Conservation (phyloP, 1,140 invertebrate genomes). For the Acromyrmex charruanus region DNA sequence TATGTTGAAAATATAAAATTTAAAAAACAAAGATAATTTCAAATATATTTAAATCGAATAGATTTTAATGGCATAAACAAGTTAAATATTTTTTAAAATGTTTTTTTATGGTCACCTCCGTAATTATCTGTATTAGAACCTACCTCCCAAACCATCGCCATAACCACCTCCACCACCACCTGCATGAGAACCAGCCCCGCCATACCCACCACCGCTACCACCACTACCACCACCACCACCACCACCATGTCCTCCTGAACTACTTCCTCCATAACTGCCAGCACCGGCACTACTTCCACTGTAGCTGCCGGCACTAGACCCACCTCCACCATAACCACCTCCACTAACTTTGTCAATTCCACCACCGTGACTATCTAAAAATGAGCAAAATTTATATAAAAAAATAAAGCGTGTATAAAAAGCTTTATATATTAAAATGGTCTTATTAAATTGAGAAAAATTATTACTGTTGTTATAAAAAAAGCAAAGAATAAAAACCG, state of each 20-base stretch:
- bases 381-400: not conserved
- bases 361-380: conserved; percentile 27
- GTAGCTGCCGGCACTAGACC: conserved; percentile 5
- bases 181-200: not conserved
- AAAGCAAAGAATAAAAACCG: not conserved
- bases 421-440: not conserved
- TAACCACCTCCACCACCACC: not conserved
- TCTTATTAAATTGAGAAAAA: not conserved
- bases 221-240: conserved; percentile 12
- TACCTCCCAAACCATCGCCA: conserved; percentile 5
- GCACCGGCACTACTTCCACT: conserved; percentile 36
- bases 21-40: not conserved
- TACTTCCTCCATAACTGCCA: conserved; percentile 4
- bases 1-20: too few relatives aligned
- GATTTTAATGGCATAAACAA: not conserved
- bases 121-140: conserved; percentile 21
- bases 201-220: conserved; percentile 22
- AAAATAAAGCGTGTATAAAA: not conserved
- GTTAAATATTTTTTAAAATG: not conserved
- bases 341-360: not conserved
- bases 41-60: conserved; percentile 2
- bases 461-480: conserved; percentile 10
- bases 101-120: conserved; percentile 31
- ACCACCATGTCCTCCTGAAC: conserved; percentile 11
- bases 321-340: conserved; percentile 30